phyloP scores from a whole-genome alignment of 1,140 invertebrate species.

The Drosophila prosaltans region DNA sequence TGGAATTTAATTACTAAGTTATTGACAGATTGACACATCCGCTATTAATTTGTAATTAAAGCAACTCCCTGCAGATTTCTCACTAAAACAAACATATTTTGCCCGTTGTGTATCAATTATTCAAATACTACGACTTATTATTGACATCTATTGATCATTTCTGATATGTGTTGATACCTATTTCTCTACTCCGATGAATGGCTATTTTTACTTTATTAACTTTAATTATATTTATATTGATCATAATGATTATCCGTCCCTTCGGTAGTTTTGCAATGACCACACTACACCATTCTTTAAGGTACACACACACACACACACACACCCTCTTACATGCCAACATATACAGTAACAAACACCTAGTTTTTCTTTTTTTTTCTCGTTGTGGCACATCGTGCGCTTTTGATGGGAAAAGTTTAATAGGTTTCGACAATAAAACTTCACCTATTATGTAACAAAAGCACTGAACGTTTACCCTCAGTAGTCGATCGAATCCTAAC shows the following conservation, averaged over 20 bases:
- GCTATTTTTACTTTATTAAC: neutral
- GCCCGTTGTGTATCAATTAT: too few relatives aligned
- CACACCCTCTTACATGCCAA: neutral
- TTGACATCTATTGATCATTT: too few relatives aligned
- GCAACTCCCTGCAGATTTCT: too few relatives aligned
- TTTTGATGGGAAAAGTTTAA: conserved; percentile 82
- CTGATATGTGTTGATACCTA: too few relatives aligned
- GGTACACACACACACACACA: neutral
- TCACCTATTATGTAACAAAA: conserved; percentile 81
- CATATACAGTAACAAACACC: conserved; percentile 1
- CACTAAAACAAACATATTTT: too few relatives aligned
- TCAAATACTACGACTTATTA: too few relatives aligned
- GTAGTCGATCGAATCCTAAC: conserved; percentile 57
- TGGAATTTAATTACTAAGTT: neutral
- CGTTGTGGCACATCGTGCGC: conserved; percentile 70
- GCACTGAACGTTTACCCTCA: conserved; percentile 58
- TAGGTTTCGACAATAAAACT: conserved; percentile 82
- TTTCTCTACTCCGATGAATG: too few relatives aligned
- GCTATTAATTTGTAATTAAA: too few relatives aligned
- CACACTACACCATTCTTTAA: conserved; percentile 2
- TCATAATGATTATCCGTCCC: conserved; percentile 1
- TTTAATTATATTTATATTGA: neutral
- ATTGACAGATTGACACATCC: neutral
- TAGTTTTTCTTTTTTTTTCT: conserved; percentile 29
- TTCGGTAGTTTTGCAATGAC: neutral